Percentiles rank a stretch among this genome's conserved stretches.
phyloP scores from a whole-genome alignment of 2,888 invertebrate species.

The Cremastinae sp. region DNA sequence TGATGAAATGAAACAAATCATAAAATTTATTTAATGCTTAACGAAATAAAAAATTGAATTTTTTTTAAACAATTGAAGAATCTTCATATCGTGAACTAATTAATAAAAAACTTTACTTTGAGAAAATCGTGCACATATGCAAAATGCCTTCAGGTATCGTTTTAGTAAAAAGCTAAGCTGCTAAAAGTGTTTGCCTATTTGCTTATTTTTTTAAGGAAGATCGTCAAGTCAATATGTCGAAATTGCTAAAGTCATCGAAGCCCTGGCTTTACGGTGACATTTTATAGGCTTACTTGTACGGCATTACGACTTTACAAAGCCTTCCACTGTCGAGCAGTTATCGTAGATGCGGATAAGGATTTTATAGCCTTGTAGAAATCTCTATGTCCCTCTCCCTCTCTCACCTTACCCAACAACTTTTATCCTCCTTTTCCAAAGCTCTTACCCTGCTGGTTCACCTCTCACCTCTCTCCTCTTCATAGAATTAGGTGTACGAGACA shows the following conservation, averaged over 20 bases:
- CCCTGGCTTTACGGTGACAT: background rate
- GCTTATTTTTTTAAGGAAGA: too few relatives aligned
- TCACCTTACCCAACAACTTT: constrained; percentile 11
- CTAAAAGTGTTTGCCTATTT: too few relatives aligned
- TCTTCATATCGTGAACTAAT: too few relatives aligned
- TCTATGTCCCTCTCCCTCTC: background rate
- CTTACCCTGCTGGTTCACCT: too few relatives aligned
- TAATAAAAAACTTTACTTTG: too few relatives aligned
- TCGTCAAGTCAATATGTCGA: constrained; percentile 18
- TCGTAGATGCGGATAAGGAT: constrained; percentile 23
- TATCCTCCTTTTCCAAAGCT: constrained; percentile 9
- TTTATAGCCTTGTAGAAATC: constrained; percentile 25
- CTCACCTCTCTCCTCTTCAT: background rate
- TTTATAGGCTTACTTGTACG: constrained; percentile 19
- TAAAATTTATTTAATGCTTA: too few relatives aligned
- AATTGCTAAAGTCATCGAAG: constrained; percentile 1
- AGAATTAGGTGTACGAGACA: constrained; percentile 20
- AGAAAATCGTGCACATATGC: too few relatives aligned
- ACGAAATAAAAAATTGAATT: too few relatives aligned
- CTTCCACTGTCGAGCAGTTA: constrained; percentile 1
- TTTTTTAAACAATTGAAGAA: too few relatives aligned
- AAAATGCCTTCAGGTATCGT: too few relatives aligned
- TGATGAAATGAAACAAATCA: too few relatives aligned
- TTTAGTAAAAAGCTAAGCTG: too few relatives aligned
- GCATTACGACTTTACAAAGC: constrained; percentile 8